These are phyloP conservation scores for Nyctibius grandis DNA, from an alignment of 2,797 vertebrate species.

Conservation along the genomic window DNA sequence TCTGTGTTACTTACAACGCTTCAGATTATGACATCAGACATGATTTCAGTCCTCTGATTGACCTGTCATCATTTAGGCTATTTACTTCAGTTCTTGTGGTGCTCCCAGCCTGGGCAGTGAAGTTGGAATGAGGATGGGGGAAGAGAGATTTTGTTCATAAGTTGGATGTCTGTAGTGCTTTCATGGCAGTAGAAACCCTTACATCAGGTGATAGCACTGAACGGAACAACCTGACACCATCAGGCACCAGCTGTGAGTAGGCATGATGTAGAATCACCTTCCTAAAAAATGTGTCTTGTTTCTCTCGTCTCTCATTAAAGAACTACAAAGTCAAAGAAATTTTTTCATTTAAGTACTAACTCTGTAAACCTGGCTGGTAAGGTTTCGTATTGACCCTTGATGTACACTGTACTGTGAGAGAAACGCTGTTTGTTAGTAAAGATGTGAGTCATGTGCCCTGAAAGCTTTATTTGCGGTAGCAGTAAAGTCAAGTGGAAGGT, in stretches of 20 bases:
- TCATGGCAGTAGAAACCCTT: background rate
- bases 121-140: background rate
- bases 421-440: background rate
- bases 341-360: background rate
- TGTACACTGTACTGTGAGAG: background rate
- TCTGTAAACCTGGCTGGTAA: background rate
- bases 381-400: background rate
- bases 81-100: constrained; percentile 15
- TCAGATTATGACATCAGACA: constrained; percentile 6
- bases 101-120: background rate
- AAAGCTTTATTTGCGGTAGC: background rate
- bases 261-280: background rate
- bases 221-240: background rate
- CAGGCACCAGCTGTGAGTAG: background rate
- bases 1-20: constrained; percentile 17
- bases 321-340: background rate
- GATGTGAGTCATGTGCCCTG: background rate
- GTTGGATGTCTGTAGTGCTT: background rate
- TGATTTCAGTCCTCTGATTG: constrained; percentile 38
- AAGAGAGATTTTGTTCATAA: background rate
- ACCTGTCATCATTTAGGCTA: constrained; percentile 11
- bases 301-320: background rate
- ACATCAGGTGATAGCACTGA: background rate
- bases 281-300: background rate
- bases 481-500: background rate